Base-by-base conservation (phyloP, 2,888 invertebrate genomes). In the Erannis defoliaria region DNA sequence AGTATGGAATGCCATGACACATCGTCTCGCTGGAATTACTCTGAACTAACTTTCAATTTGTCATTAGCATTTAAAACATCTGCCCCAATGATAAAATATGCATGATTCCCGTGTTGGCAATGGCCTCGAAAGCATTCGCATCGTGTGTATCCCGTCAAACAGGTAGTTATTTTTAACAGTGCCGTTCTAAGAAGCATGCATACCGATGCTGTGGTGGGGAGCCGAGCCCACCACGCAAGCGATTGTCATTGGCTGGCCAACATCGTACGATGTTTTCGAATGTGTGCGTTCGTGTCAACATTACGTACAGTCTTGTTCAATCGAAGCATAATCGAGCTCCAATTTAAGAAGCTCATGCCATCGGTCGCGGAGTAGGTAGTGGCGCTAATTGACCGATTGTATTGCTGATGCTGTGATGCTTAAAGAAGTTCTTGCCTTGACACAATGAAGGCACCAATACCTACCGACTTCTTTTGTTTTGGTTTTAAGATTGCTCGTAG, bases 81-180 rank as follows among this genome's bases (percentile, higher is more conserved):
- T 58, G 46, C 26, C 51, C 50, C 49, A 46, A 64, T 48, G 66
- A 64, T 62, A 49, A 43, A 46, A 42, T 51, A 59, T 42, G 53
- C 43, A 54, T 72, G 70, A 66, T 67, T 75, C 64, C 70, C 71
- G 77, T 81, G 78, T 83, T 81, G 82, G 77, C 82, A 88, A 80
- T 85, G 86, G 84, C 89, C 86, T 85, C 84, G 78, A 79, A 79
- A 80, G 80, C 78, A 77, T 78, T 74, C 75, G 77, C 75, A 74
- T 76, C 81, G 74, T 81, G 78, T 82, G 81, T 78, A 81, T 80
- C 85, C 74, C 78, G 85, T 82, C 81, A 80, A 85, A 87, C 89
- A 86, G 84, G 90, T 86, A 81, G 90, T 90, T 91, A 92, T 90
- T 92, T 91, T 89, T 90, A 91, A 84, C 89, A 85, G 85, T 85